Conservation (phyloP, 2,113 vertebrate genomes). For the Grus americana region DNA sequence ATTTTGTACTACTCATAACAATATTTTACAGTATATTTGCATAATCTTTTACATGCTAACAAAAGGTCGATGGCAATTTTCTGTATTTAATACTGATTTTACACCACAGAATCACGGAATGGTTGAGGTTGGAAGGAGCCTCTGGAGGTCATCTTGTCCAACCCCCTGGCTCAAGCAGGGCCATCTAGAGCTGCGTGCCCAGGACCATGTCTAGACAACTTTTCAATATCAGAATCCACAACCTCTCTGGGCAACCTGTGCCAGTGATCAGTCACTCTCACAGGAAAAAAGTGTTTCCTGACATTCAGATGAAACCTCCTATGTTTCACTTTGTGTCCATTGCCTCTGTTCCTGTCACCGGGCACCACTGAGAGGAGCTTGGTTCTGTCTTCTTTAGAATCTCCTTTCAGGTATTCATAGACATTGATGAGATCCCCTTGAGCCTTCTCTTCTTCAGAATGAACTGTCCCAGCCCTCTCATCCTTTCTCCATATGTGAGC, state of each 20-base stretch:
- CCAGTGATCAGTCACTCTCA: background rate
- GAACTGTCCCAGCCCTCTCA: background rate
- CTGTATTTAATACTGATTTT: background rate
- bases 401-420: background rate
- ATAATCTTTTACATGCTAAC: background rate
- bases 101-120: background rate
- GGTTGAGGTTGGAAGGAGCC: background rate
- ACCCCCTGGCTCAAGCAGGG: accelerated
- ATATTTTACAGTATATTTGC: background rate
- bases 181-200: background rate
- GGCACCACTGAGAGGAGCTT: too few relatives aligned
- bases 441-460: background rate
- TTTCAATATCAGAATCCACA: background rate
- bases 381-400: background rate
- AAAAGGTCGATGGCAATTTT: background rate
- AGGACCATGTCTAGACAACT: background rate
- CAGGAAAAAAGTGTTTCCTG: background rate
- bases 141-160: background rate
- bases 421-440: background rate
- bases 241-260: background rate
- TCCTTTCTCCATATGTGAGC: background rate
- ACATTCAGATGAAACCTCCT: background rate
- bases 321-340: background rate
- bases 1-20: background rate
- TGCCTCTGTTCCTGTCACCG: background rate